Evolutionary conservation across 2,888 invertebrate species (phyloP), one percentile per base, ranked within the genome.

Genomic region (Synergus laeviventris): DNA sequence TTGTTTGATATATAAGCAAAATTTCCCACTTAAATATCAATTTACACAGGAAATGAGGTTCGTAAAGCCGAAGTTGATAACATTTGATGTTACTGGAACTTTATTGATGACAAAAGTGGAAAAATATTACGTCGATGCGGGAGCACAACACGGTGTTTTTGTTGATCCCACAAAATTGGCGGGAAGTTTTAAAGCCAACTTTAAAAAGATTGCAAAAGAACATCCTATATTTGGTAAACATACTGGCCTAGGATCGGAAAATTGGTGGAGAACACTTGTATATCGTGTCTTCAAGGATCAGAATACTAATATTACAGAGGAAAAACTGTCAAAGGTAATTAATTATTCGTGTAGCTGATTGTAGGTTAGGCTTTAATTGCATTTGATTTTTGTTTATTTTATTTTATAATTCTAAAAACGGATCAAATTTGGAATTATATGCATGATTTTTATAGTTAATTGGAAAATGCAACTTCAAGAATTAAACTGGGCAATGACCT

Each of bases 71-170:
- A 92, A 93, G 81, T 89, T 96, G 84, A 93, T 98, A 74, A 98
- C 98, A 14, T 97, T 98, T 89, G 98, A 98, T 91, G 95, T 96
- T 75, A 97, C 97, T 16, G 96, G 96, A 84, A 98, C 98, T 0
- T 91, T 98, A 61, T 90, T 98, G 14, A 87, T 84, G 86, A 87
- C 90, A 3, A 87, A 86, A 56, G 75, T 89, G 18, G 86, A 85
- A 9, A 85, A 88, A 82, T 94, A 95, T 87, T 98, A 98, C 90
- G 93, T 94, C 11, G 92, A 93, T 80, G 93, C 95, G 76, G 97
- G 95, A 5, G 92, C 92, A 7, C 92, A 94, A 76, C 93, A 95
- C 88, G 97, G 97, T 0, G 92, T 95, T 45, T 87, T 91, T 61
- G 76, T 88, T 31, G 93, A 94, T 79, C 92, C 93, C 49, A 90